Evolutionary conservation across 1,140 invertebrate species (phyloP).

Genomic region (Zaprionus kolodkinae): DNA sequence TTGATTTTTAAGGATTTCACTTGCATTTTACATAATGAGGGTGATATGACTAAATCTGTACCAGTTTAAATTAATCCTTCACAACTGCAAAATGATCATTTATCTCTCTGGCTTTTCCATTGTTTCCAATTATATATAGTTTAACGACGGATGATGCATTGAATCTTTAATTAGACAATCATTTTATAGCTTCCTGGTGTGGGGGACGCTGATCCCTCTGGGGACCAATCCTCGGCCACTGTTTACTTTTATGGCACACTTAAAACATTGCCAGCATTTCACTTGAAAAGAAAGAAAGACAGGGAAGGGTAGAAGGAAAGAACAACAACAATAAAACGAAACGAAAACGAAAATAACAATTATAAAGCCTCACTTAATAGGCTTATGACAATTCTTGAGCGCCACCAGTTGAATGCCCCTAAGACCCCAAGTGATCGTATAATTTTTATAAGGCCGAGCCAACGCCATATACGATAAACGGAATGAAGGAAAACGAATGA

Average conservation of each 20-base stretch:
- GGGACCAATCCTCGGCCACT: constrained; percentile 56
- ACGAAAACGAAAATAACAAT: constrained; percentile 30
- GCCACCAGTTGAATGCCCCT: constrained; percentile 74
- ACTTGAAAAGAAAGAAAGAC: constrained; percentile 30
- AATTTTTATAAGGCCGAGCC: constrained; percentile 61
- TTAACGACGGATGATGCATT: constrained; percentile 35
- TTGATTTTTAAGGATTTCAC: too few species aligned
- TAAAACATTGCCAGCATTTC: constrained; percentile 44
- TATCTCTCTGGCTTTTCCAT: constrained; percentile 11
- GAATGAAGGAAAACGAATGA: constrained; percentile 11
- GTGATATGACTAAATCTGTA: not conserved
- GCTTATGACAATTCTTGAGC: constrained; percentile 74
- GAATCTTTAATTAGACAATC: constrained; percentile 73
- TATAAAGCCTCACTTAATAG: constrained; percentile 63
- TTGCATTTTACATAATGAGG: too few species aligned
- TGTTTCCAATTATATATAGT: constrained; percentile 21
- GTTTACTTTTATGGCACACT: constrained; percentile 68
- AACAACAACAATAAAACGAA: constrained; percentile 12
- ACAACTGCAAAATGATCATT: constrained; percentile 22
- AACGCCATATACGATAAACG: constrained; percentile 61
- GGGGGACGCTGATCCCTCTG: constrained; percentile 7
- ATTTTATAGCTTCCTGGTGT: constrained; percentile 77
- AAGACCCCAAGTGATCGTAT: constrained; percentile 55
- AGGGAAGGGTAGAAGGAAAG: constrained; percentile 22
- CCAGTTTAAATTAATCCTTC: not conserved